A percentile compares a stretch with the other conserved stretches of the same genome.
These are phyloP conservation scores for Morone saxatilis DNA, from an alignment of 2,113 vertebrate species.

Conservation along the genomic window DNA sequence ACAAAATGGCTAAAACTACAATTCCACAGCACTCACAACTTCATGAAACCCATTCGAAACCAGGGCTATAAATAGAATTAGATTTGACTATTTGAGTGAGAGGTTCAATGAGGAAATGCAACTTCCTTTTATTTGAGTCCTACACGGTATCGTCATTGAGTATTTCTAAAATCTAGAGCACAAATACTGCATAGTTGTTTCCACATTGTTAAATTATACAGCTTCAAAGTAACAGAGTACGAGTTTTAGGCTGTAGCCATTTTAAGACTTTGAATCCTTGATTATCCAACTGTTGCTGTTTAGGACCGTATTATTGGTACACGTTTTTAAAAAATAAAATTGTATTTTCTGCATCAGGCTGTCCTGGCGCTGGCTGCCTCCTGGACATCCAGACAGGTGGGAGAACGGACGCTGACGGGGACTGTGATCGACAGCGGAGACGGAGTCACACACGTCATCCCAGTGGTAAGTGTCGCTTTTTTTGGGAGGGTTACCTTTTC, in stretches of 20 bases:
- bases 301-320: not conserved
- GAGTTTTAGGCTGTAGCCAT: not conserved
- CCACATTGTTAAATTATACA: not conserved
- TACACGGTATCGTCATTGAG: not conserved
- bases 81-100: not conserved
- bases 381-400: slow-evolving; percentile 98
- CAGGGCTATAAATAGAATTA: not conserved
- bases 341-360: slow-evolving; percentile 55
- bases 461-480: slow-evolving; percentile 87
- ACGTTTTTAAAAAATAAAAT: not conserved
- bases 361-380: slow-evolving; percentile 96
- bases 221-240: no score
- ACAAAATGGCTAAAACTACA: not conserved
- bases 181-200: not conserved
- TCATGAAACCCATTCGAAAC: not conserved
- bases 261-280: not conserved
- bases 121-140: slow-evolving; percentile 10
- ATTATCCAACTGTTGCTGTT: not conserved
- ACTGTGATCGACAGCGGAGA: slow-evolving; percentile 99
- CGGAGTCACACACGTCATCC: slow-evolving; percentile 98
- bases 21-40: not conserved
- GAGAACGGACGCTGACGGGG: slow-evolving; percentile 95
- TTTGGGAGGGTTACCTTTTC: fast-evolving
- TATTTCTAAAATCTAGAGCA: not conserved
- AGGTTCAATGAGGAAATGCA: not conserved